A percentile compares a stretch with the other conserved stretches of the same genome.
These are phyloP conservation scores for Coelopa frigida DNA, from an alignment of 1,140 invertebrate genomes.

Conservation along the genomic window DNA sequence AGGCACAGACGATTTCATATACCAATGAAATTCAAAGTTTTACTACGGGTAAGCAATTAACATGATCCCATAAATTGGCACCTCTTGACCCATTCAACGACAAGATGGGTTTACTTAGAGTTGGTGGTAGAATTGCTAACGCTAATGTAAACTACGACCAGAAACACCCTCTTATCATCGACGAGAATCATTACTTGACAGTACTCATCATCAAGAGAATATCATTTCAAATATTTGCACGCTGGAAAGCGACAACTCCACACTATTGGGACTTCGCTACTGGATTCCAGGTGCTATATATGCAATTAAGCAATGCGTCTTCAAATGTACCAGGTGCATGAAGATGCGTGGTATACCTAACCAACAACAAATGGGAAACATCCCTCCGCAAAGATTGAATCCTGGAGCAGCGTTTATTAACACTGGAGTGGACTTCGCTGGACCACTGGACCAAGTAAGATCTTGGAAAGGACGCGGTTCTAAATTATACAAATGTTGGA, in stretches of 20 bases:
- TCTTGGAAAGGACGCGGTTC: too few relatives aligned
- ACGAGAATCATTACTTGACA: constrained; percentile 4
- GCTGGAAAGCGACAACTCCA: constrained; percentile 10
- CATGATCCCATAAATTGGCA: not conserved
- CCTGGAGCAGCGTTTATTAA: too few relatives aligned
- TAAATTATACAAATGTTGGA: too few relatives aligned
- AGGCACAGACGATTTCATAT: constrained; percentile 1
- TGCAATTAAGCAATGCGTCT: constrained; percentile 1
- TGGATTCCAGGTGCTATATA: constrained; percentile 4
- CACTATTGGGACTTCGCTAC: constrained; percentile 6
- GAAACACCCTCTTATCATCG: constrained; percentile 5
- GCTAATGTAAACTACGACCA: constrained; percentile 6
- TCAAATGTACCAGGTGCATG: constrained; percentile 10
- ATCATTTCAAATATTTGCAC: constrained; percentile 4
- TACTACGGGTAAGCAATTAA: not conserved
- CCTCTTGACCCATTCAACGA: constrained; percentile 5
- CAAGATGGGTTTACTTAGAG: constrained; percentile 7
- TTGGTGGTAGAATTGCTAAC: constrained; percentile 9
- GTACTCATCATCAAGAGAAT: constrained; percentile 1
- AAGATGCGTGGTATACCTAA: not conserved
- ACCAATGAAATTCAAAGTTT: constrained; percentile 1
- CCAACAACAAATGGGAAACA: too few relatives aligned
- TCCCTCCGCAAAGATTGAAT: too few relatives aligned
- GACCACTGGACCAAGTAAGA: too few relatives aligned
- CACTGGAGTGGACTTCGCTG: too few relatives aligned